Evolutionary conservation across 1,140 invertebrate genomes (phyloP), one percentile per base, ranked within the genome.

Genomic region (Drosophila oshimai): DNA sequence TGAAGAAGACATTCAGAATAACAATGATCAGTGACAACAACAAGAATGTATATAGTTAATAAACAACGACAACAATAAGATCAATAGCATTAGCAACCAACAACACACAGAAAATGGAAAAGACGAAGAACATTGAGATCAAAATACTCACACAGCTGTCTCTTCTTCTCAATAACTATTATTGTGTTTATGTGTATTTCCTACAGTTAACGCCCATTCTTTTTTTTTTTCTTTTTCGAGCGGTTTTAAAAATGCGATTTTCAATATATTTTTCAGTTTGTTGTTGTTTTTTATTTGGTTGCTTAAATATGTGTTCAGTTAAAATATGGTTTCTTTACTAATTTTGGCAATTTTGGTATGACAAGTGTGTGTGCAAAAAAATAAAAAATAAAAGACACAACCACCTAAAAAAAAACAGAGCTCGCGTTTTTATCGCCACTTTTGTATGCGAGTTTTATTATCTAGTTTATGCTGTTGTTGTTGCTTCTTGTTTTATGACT

Each of bases 91-190:
- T 31, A 36, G 15, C 42, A 57, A 64, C 12, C 26, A 50, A 18
- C 15, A 36, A 45, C 50, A 47, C 31, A 34, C 42, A 70, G 36
- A 47, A 55, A 58, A 47, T 18, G 24, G 29, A 39, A 29, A 70
- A 47, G 33, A 54, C 22, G 29, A 26, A 29, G 29, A 58, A 39
- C 47, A 31, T 64, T 22, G 55, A 75, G 60, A 60, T 54, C 55
- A 69, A 75, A 86, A 86, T 86, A 84, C 79, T 86, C 80, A 84
- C 80, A 79, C 74, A 50, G 62, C 51, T 45, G 33, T 36, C 29
- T 57, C 60, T 22, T 73, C 60, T 13, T 41, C 54, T 37, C 44
- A 45, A 36, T 15, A 34, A n/a, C n/a, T n/a, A n/a, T n/a, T n/a
- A n/a, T n/a, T n/a, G n/a, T n/a, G n/a, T n/a, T n/a, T n/a, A n/a